Evolutionary conservation across 2,113 vertebrate species (phyloP).

Genomic region (Cebus imitator): DNA sequence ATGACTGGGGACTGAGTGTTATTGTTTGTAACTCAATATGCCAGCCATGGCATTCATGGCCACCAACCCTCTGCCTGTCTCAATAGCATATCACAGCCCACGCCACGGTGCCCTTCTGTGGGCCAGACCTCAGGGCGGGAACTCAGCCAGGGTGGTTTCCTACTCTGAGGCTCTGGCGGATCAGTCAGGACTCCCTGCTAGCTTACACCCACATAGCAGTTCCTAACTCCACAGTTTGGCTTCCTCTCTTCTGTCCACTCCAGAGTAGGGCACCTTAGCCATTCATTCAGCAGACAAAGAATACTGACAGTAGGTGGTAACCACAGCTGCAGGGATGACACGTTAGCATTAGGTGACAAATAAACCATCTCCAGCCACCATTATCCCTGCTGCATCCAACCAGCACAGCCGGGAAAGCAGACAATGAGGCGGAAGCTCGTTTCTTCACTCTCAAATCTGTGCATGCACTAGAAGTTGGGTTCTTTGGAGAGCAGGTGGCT

Average conservation of each 20-base stretch:
- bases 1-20: not conserved
- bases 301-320: not conserved
- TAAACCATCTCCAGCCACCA: not conserved
- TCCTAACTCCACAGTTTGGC: not conserved
- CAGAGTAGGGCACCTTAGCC: not conserved
- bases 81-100: fast-evolving
- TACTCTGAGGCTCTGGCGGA: not conserved
- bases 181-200: not conserved
- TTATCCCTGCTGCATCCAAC: not conserved
- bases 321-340: not conserved
- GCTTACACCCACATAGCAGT: not conserved
- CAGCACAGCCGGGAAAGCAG: not conserved
- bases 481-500: not conserved
- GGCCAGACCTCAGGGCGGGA: not conserved
- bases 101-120: not conserved
- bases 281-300: not conserved
- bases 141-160: not conserved
- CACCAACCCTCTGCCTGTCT: not conserved
- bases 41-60: not conserved
- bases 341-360: slow-evolving; percentile 19
- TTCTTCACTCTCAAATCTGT: not conserved
- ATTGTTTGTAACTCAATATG: not conserved
- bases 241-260: not conserved
- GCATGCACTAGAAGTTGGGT: not conserved
- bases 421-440: not conserved